Evolutionary conservation across 2,888 invertebrate genomes (phyloP), one percentile per base, ranked within the genome.

Genomic region (Rhaphigaster nebulosa): DNA sequence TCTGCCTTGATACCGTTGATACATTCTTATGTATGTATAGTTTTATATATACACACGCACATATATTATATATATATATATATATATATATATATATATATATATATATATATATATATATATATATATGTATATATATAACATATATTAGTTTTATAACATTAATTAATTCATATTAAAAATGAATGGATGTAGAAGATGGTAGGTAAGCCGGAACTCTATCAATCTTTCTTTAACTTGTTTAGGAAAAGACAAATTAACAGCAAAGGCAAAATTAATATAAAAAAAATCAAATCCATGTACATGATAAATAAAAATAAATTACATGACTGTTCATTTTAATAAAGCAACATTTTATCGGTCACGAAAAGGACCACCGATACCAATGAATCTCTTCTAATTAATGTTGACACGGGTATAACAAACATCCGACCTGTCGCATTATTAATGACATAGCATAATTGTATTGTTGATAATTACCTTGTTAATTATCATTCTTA

Each of bases 391-490:
- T 84, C 80, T 23, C 80, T 41, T 13, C 80, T 84, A 84, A 84
- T 84, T 84, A 84, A 84, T 84, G 80, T 84, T 84, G 80, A 84
- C 80, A 45, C 45, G 2, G 80, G 26, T 45, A 84, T 70, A 70
- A 84, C 38, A 45, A 84, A 84, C 45, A 84, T 84, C 18, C 76
- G 23, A 76, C 76, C 76, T 84, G 80, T 45, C 45, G 80, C 26
- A 84, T 84, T 84, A 84, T 84, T 84, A 84, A 84, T 84, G 80
- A 84, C 41, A 26, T 45, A 84, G 41, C n/a, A 84, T 84, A 84
- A 84, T 84, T 84, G 80, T 45, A 84, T 26, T 84, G 80, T 84
- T 84, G 41, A 84, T 84, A 84, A 84, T 84, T 84, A 84, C 80
- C 80, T 84, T 84, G 80, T 84, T 84, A 84, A 84, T 84, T 84